phyloP scores from a whole-genome alignment of 2,888 invertebrate genomes.

The Piscicola geometra region DNA sequence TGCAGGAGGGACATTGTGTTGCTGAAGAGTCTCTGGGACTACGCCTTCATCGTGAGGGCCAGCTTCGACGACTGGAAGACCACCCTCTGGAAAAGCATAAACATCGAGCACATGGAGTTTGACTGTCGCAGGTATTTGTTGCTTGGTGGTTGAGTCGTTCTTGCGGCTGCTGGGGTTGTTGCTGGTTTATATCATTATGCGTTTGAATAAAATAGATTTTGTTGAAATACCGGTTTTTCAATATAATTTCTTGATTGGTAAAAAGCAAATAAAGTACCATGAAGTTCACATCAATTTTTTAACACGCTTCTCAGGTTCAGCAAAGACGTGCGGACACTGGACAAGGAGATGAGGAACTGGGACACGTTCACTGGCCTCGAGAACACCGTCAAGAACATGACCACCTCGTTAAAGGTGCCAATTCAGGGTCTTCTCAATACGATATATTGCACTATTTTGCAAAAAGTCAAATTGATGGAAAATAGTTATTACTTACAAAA shows the following conservation, averaged over 20 bases:
- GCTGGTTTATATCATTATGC: too few species aligned
- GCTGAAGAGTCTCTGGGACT: conserved; percentile 88
- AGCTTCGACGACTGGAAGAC: conserved; percentile 95
- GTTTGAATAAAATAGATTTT: not conserved
- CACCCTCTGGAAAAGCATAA: conserved; percentile 91
- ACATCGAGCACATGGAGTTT: conserved; percentile 96
- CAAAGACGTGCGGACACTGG: conserved; percentile 67
- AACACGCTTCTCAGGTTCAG: conserved; percentile 73
- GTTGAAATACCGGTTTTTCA: too few species aligned
- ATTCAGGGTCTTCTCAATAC: not conserved
- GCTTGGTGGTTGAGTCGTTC: too few species aligned
- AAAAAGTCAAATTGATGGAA: not conserved
- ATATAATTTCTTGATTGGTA: too few species aligned
- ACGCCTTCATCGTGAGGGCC: conserved; percentile 79
- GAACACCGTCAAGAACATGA: conserved; percentile 88
- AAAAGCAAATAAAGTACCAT: too few species aligned
- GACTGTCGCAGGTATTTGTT: conserved; percentile 72
- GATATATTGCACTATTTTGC: not conserved
- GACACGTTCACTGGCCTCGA: conserved; percentile 82
- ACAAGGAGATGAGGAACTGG: conserved; percentile 94
- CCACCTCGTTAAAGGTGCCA: conserved; percentile 72
- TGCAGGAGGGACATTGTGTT: conserved; percentile 79
- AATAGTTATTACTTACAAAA: too few species aligned
- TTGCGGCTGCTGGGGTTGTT: too few species aligned
- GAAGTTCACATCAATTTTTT: too few species aligned